Conservation (phyloP, 2,888 invertebrate genomes). For the Eupithecia centaureata region DNA sequence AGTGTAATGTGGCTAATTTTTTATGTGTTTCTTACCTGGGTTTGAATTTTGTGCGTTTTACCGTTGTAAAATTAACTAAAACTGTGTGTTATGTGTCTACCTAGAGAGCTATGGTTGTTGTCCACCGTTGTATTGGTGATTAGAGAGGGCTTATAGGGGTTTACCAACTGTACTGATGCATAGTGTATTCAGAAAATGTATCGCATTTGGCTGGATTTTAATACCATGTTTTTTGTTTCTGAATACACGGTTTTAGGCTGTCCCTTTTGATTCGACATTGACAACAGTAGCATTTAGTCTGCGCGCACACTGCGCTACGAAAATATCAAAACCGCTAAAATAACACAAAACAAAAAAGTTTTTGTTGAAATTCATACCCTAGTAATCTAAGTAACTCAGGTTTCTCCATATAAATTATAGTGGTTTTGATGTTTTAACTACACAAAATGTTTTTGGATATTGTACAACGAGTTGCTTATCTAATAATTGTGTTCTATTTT, state of each 20-base stretch:
- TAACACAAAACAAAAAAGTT: not conserved
- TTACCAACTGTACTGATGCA: constrained; percentile 58
- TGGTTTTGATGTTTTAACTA: constrained; percentile 34
- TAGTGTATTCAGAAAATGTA: constrained; percentile 60
- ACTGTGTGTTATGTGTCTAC: constrained; percentile 81
- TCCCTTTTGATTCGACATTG: constrained; percentile 65
- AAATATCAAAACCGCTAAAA: constrained; percentile 57
- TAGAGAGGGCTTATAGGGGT: constrained; percentile 60
- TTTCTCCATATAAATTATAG: constrained; percentile 23
- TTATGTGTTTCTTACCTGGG: constrained; percentile 79
- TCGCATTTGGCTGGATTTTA: constrained; percentile 26
- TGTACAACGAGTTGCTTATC: constrained; percentile 22
- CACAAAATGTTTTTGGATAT: constrained; percentile 47
- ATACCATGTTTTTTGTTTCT: constrained; percentile 37
- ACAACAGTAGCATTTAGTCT: constrained; percentile 74
- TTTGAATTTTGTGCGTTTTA: constrained; percentile 83
- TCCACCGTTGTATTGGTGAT: constrained; percentile 62
- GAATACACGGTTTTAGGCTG: constrained; percentile 52
- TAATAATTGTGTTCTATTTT: constrained; percentile 12
- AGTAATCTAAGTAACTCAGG: not conserved
- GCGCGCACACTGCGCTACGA: constrained; percentile 71
- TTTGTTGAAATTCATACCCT: not conserved
- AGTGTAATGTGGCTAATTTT: constrained; percentile 81
- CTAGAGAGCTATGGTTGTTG: constrained; percentile 79
- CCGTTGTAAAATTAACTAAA: constrained; percentile 77